These are phyloP conservation scores for Pentamera pediparva DNA, from an alignment of 53 echinoderm and acorn worm genomes.

Conservation along the genomic window DNA sequence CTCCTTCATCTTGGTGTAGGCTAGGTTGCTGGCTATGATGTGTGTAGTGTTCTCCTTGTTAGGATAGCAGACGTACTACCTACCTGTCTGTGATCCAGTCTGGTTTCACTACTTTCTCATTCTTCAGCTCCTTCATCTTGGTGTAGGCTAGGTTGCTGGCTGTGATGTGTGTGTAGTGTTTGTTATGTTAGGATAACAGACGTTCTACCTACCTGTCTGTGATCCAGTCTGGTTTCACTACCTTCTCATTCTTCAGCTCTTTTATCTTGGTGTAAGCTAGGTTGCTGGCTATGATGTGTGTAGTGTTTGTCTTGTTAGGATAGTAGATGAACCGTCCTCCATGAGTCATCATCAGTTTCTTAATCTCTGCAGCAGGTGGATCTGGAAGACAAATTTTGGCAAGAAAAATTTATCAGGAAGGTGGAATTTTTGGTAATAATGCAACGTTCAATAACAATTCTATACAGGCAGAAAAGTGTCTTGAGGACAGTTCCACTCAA, in stretches of 20 bases:
- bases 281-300: slow-evolving; percentile 85
- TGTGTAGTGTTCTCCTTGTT: slow-evolving; percentile 73
- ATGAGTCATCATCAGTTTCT: slow-evolving; percentile 84
- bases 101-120: slow-evolving; percentile 86
- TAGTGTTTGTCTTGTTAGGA: slow-evolving; percentile 76
- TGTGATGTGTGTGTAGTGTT: slow-evolving; percentile 88
- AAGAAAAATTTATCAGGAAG: background rate
- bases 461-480: too few relatives aligned
- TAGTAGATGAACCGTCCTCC: slow-evolving; percentile 72
- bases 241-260: slow-evolving; percentile 77
- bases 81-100: slow-evolving; percentile 95
- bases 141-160: slow-evolving; percentile 85
- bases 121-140: slow-evolving; percentile 70
- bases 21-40: slow-evolving; percentile 84
- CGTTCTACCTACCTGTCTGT: slow-evolving; percentile 82
- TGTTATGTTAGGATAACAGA: too few relatives aligned
- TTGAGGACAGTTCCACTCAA: too few relatives aligned
- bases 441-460: too few relatives aligned
- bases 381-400: slow-evolving; percentile 40
- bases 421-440: too few relatives aligned
- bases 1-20: slow-evolving; percentile 82
- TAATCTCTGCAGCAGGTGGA: slow-evolving; percentile 86
- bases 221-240: slow-evolving; percentile 91
- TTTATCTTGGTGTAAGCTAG: slow-evolving; percentile 86
- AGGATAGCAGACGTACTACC: too few relatives aligned